Conservation (phyloP, 2,113 vertebrate species). For the Onychostruthus taczanowskii region DNA sequence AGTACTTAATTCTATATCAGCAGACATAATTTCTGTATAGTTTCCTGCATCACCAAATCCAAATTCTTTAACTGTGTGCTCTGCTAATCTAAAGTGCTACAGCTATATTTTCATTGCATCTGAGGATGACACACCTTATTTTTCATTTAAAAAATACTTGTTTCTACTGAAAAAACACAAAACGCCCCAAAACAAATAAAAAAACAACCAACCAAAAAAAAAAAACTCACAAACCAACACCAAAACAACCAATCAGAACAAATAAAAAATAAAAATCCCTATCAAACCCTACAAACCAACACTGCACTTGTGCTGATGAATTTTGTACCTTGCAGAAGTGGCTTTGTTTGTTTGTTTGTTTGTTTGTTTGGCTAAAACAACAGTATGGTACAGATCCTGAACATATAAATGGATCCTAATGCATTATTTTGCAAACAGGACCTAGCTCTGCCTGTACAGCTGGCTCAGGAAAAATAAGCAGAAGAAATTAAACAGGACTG, state of each 20-base stretch:
- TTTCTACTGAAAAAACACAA: not conserved
- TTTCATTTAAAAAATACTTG: not conserved
- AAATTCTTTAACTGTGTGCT: not conserved
- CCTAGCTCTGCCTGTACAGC: not conserved
- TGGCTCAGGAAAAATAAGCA: not conserved
- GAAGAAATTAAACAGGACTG: not conserved
- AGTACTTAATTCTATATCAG: not conserved
- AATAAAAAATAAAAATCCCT: not conserved
- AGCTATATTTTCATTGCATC: not conserved
- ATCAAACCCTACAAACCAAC: not conserved
- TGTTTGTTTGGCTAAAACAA: not conserved
- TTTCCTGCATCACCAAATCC: not conserved
- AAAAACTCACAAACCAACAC: rapidly evolving
- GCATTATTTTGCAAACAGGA: not conserved
- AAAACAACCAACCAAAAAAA: not conserved
- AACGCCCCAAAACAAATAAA: not conserved
- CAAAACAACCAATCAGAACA: not conserved
- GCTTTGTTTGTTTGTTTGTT: not conserved
- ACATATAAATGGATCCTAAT: not conserved
- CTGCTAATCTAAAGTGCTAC: not conserved
- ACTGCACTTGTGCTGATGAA: not conserved
- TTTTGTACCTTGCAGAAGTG: not conserved
- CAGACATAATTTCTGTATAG: not conserved
- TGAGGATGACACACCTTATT: not conserved
- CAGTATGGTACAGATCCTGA: not conserved